Percentiles rank a stretch among this genome's conserved stretches.
These are phyloP conservation scores for Microcebus lehilahytsara DNA, from an alignment of 2,113 vertebrate species.

Conservation along the genomic window DNA sequence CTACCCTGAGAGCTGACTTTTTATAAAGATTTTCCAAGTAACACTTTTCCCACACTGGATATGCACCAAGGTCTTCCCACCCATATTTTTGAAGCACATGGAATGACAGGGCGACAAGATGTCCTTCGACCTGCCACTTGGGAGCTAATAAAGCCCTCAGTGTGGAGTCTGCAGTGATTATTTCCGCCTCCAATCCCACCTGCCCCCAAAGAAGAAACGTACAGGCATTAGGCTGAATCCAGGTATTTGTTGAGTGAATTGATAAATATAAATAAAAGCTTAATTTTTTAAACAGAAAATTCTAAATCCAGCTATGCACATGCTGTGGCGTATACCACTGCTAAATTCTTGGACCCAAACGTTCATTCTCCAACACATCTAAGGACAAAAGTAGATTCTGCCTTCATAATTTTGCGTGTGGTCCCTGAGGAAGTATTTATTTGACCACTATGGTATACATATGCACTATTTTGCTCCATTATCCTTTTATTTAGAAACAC, in stretches of 20 bases:
- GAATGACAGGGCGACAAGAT: not conserved
- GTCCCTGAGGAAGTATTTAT: not conserved
- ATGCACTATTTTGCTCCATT: not conserved
- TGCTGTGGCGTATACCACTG: not conserved
- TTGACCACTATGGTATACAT: not conserved
- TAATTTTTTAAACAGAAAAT: slow-evolving; percentile 2
- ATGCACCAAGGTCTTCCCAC: not conserved
- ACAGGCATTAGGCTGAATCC: not conserved
- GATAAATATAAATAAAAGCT: not conserved
- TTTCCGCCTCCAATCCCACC: not conserved
- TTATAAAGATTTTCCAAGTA: not conserved
- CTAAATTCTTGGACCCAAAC: not conserved
- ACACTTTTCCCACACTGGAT: not conserved
- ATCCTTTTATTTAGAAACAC: not conserved
- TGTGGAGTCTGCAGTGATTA: no score
- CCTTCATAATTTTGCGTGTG: not conserved
- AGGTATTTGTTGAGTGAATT: not conserved
- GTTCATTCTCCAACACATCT: not conserved
- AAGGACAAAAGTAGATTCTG: not conserved
- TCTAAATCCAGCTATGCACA: not conserved
- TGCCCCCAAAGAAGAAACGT: not conserved
- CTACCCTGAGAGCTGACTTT: not conserved
- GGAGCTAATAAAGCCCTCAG: not conserved
- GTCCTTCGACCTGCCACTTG: not conserved
- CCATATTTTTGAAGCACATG: not conserved